Conservation (phyloP, 1,140 invertebrate species). For the Leptinotarsa lineolata region DNA sequence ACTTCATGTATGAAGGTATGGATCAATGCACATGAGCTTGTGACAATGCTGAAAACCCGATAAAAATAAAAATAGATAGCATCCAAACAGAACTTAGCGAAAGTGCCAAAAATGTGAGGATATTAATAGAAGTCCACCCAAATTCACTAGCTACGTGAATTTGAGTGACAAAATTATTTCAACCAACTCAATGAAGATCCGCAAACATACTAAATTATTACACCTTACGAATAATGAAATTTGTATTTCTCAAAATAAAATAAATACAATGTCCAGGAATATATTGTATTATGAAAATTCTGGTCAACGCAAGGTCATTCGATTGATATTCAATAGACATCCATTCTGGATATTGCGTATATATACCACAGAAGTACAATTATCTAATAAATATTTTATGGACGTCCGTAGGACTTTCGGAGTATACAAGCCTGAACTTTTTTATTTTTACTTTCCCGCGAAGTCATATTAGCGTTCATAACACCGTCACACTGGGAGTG, state of each 20-base stretch:
- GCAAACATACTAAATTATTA: background rate
- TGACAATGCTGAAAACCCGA: constrained; percentile 5
- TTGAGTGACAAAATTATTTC: background rate
- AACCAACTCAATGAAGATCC: background rate
- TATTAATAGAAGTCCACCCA: constrained; percentile 1
- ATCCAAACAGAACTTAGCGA: background rate
- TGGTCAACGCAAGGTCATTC: background rate
- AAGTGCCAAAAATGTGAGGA: background rate
- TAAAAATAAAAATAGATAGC: constrained; percentile 6
- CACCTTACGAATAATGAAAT: background rate
- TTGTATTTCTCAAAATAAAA: background rate
- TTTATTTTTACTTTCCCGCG: too few relatives aligned
- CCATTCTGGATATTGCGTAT: background rate
- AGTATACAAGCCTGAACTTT: too few relatives aligned
- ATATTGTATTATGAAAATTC: background rate
- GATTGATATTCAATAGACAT: background rate
- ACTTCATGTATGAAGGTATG: background rate
- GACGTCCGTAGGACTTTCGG: too few relatives aligned
- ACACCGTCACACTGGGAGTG: too few relatives aligned
- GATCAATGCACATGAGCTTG: background rate
- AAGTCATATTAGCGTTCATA: too few relatives aligned
- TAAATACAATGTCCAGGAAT: background rate
- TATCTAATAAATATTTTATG: too few relatives aligned
- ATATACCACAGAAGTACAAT: too few relatives aligned
- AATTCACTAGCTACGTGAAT: background rate